These are phyloP conservation scores for Oophaga pumilio DNA, from an alignment of 2,113 vertebrate species.

Conservation along the genomic window DNA sequence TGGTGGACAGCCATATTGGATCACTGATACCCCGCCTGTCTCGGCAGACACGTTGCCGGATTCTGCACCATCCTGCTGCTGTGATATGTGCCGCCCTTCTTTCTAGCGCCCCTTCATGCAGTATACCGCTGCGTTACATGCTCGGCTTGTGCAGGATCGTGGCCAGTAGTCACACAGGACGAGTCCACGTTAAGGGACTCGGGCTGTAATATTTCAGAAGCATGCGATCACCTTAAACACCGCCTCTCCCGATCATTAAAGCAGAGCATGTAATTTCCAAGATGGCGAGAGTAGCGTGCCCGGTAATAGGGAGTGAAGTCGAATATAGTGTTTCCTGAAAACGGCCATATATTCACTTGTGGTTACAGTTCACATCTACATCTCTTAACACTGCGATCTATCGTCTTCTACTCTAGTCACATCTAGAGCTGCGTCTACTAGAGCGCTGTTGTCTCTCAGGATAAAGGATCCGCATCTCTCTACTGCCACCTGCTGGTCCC, in stretches of 20 bases:
- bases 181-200: neutral
- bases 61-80: neutral
- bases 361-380: neutral
- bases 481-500: neutral
- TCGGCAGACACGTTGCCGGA: too few species aligned
- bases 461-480: neutral
- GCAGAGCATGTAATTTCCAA: neutral
- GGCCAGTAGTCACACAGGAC: neutral
- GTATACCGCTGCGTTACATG: neutral
- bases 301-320: too few species aligned
- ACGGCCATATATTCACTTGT: too few species aligned
- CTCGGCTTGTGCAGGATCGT: neutral
- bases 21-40: neutral
- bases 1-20: neutral
- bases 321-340: too few species aligned
- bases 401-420: neutral
- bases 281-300: neutral
- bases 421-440: neutral
- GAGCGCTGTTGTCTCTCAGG: neutral
- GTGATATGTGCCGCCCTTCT: too few species aligned
- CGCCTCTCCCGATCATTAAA: neutral
- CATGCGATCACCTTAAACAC: neutral
- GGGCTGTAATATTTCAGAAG: neutral
- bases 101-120: neutral
- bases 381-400: too few species aligned